Conservation (phyloP, 53 echinoderm and acorn worm species). For the Hippasteria phrygiana region DNA sequence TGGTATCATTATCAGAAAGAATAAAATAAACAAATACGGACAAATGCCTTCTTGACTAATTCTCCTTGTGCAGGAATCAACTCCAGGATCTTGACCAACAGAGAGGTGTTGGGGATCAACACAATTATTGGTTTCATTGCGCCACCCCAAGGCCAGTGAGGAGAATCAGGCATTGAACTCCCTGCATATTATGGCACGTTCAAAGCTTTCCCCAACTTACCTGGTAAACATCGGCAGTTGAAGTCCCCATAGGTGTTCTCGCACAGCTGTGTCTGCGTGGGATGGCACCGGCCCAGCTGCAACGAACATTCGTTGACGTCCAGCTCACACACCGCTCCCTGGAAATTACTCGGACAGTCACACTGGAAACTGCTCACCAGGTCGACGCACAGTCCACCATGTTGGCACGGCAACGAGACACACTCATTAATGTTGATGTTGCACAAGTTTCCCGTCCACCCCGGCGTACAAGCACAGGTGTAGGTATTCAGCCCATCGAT, state of each 20-base stretch:
- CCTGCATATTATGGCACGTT: neutral
- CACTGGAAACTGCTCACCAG: conserved; percentile 76
- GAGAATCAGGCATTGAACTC: neutral
- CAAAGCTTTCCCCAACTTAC: conserved; percentile 3
- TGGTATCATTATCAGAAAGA: too few relatives aligned
- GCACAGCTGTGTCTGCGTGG: conserved; percentile 78
- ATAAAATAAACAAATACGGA: too few relatives aligned
- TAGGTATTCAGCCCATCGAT: conserved; percentile 81
- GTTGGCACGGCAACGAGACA: conserved; percentile 78
- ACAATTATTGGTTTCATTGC: too few relatives aligned
- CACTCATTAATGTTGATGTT: conserved; percentile 84
- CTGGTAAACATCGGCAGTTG: conserved; percentile 74
- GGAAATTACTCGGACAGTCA: conserved; percentile 83
- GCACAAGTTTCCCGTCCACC: conserved; percentile 82
- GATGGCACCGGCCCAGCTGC: conserved; percentile 69
- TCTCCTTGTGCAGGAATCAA: too few relatives aligned
- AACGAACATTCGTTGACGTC: conserved; percentile 89
- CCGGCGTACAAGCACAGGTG: conserved; percentile 78
- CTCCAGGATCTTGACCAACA: too few relatives aligned
- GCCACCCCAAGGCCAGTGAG: too few relatives aligned
- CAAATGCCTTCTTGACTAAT: too few relatives aligned
- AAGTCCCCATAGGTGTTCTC: conserved; percentile 88
- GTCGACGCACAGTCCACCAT: conserved; percentile 82
- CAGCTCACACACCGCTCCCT: conserved; percentile 73
- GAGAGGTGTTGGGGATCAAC: too few relatives aligned